A percentile compares a stretch with the other conserved stretches of the same genome.
Conservation (phyloP, 1,140 invertebrate species). For the Trichonephila clavata region DNA sequence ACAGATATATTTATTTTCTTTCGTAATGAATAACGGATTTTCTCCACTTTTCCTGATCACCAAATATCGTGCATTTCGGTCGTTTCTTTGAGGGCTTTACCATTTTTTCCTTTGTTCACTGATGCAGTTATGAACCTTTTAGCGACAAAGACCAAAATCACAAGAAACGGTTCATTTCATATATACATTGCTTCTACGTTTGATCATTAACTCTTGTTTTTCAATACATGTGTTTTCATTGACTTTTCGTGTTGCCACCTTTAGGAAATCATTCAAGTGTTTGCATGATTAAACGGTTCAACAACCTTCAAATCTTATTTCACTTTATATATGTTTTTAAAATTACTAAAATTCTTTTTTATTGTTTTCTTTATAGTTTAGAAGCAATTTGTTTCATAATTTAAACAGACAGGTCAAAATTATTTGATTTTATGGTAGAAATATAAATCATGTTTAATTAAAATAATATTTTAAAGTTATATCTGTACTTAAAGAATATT, state of each 20-base stretch:
- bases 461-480: too few relatives aligned
- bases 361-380: too few relatives aligned
- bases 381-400: too few relatives aligned
- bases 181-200: not conserved
- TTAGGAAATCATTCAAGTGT: slow-evolving; percentile 3
- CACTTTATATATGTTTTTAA: not conserved
- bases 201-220: slow-evolving; percentile 13
- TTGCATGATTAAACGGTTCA: not conserved
- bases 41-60: slow-evolving; percentile 49
- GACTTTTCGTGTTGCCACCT: not conserved
- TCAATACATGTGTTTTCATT: slow-evolving; percentile 1
- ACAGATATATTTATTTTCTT: slow-evolving; percentile 31
- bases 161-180: slow-evolving; percentile 44
- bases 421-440: too few relatives aligned
- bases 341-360: too few relatives aligned
- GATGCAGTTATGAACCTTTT: not conserved
- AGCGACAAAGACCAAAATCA: not conserved
- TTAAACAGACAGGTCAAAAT: too few relatives aligned
- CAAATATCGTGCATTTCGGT: slow-evolving; percentile 58
- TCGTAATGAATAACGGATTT: slow-evolving; percentile 59
- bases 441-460: too few relatives aligned
- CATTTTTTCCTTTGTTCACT: not conserved
- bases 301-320: not conserved
- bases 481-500: too few relatives aligned
- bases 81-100: slow-evolving; percentile 23